Percentiles rank a stretch among this genome's conserved stretches.
These are phyloP conservation scores for Epicauta chinensis DNA, from an alignment of 1,140 invertebrate species.

Conservation along the genomic window DNA sequence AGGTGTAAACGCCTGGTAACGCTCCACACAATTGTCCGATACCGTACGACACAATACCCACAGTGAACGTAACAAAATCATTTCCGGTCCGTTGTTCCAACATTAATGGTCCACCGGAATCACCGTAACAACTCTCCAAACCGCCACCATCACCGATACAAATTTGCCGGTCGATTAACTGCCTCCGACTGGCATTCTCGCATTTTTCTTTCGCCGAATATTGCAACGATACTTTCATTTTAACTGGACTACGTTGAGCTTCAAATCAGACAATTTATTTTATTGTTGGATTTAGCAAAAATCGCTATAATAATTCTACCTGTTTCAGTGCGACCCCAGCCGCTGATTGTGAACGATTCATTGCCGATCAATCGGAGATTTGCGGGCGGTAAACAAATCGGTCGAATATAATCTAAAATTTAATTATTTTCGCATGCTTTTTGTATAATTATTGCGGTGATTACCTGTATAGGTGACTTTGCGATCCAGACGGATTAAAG, in stretches of 20 bases:
- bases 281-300: neutral
- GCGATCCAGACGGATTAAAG: conserved; percentile 47
- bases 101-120: conserved; percentile 56
- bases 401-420: conserved; percentile 48
- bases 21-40: conserved; percentile 44
- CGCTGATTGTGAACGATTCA: conserved; percentile 47
- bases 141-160: conserved; percentile 43
- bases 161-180: conserved; percentile 32
- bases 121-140: conserved; percentile 48
- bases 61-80: conserved; percentile 28
- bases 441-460: conserved; percentile 1
- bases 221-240: conserved; percentile 24
- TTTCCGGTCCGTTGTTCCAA: conserved; percentile 29
- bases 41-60: conserved; percentile 55
- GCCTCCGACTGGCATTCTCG: conserved; percentile 6
- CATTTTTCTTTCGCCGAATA: conserved; percentile 16
- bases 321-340: conserved; percentile 54
- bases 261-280: neutral
- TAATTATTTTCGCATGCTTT: neutral
- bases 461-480: conserved; percentile 45
- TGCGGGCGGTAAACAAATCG: conserved; percentile 55
- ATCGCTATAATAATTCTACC: conserved; percentile 4
- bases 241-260: conserved; percentile 18
- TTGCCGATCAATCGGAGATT: conserved; percentile 27
- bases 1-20: conserved; percentile 53